Conservation (phyloP, 2,797 vertebrate species). For the Coendou prehensilis region DNA sequence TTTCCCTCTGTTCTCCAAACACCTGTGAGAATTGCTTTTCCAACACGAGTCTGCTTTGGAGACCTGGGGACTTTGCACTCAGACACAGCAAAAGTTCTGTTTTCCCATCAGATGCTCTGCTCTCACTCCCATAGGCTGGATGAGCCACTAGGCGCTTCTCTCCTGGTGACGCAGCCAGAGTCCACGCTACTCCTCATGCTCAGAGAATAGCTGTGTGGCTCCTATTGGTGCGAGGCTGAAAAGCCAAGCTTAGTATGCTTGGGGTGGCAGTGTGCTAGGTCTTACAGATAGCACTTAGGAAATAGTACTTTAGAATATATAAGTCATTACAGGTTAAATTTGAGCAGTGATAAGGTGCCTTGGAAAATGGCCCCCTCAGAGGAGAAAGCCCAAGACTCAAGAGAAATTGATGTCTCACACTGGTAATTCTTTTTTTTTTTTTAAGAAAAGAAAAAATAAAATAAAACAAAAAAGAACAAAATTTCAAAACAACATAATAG, state of each 20-base stretch:
- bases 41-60: rapidly evolving
- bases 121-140: too few species aligned
- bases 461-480: too few species aligned
- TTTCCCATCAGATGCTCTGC: rapidly evolving
- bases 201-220: background rate
- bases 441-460: too few species aligned
- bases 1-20: too few species aligned
- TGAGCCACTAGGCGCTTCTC: background rate
- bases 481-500: too few species aligned
- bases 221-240: too few species aligned
- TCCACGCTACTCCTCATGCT: too few species aligned
- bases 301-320: background rate
- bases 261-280: too few species aligned
- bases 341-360: background rate
- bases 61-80: rapidly evolving
- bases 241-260: rapidly evolving
- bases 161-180: background rate
- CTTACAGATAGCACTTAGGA: too few species aligned
- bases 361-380: rapidly evolving
- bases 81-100: background rate
- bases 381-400: rapidly evolving
- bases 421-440: too few species aligned
- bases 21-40: background rate
- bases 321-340: background rate
- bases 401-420: background rate